These are phyloP conservation scores for Dendroctonus valens DNA, from an alignment of 1,140 invertebrate species.

Conservation along the genomic window DNA sequence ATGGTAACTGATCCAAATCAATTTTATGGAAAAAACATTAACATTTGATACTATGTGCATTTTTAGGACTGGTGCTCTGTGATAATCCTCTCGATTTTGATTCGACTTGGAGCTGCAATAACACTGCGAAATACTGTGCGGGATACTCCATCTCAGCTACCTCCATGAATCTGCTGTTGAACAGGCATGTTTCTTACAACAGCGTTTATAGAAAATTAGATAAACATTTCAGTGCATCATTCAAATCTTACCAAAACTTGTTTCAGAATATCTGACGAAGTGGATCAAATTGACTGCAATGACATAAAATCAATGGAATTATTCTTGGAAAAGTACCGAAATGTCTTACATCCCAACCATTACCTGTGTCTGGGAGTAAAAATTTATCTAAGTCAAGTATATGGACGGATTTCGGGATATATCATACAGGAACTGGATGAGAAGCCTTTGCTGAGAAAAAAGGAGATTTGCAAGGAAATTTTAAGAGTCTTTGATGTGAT, in stretches of 20 bases:
- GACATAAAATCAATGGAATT: conserved; percentile 60
- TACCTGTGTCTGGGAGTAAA: conserved; percentile 63
- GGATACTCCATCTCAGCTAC: conserved; percentile 52
- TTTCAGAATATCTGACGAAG: conserved; percentile 58
- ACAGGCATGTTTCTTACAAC: conserved; percentile 49
- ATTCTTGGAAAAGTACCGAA: conserved; percentile 63
- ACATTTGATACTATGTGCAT: not conserved
- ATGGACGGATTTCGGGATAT: conserved; percentile 64
- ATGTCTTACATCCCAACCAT: conserved; percentile 63
- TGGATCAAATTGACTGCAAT: conserved; percentile 61
- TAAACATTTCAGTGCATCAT: not conserved
- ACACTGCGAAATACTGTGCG: conserved; percentile 43
- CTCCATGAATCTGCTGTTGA: conserved; percentile 55
- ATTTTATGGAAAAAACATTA: not conserved
- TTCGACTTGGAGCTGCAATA: conserved; percentile 59
- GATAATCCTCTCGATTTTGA: conserved; percentile 57
- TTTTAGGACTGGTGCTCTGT: conserved; percentile 53
- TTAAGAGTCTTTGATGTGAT: conserved; percentile 64
- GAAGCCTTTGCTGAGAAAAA: conserved; percentile 60
- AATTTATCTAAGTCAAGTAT: conserved; percentile 67
- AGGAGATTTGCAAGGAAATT: conserved; percentile 66
- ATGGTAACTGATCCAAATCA: conserved; percentile 37
- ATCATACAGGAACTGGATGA: conserved; percentile 63
- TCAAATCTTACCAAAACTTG: not conserved
- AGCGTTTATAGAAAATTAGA: too few species aligned